Conservation (phyloP, 1,140 invertebrate species). For the Heliconius hermathena region DNA sequence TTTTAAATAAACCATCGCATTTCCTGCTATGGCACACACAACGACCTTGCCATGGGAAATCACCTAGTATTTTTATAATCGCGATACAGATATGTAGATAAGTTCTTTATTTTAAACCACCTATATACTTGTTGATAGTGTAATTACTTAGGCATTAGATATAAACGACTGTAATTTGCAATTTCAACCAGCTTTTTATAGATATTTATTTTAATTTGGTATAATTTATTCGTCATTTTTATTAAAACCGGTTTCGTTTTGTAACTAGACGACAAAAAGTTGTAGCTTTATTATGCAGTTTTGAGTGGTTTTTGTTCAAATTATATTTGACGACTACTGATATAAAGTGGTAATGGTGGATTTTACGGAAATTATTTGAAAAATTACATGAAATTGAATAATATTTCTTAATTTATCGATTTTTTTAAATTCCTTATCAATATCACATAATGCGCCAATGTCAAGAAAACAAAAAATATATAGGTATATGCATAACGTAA, state of each 20-base stretch:
- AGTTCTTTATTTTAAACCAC: slow-evolving; percentile 4
- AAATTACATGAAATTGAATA: background rate
- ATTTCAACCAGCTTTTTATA: background rate
- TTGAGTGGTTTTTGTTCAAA: background rate
- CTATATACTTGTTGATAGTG: background rate
- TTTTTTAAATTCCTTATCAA: no score
- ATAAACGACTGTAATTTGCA: background rate
- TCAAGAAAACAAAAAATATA: no score
- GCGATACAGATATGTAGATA: background rate
- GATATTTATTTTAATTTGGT: background rate
- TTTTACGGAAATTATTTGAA: background rate
- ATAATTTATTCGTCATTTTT: slow-evolving; percentile 2
- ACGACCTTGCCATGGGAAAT: slow-evolving; percentile 37
- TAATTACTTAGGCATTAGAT: slow-evolving; percentile 9
- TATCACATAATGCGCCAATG: no score
- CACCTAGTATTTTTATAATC: slow-evolving; percentile 32
- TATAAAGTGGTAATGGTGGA: no score
- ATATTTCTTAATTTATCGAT: no score
- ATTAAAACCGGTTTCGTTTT: background rate
- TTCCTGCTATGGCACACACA: slow-evolving; percentile 32
- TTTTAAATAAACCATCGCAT: slow-evolving; percentile 20
- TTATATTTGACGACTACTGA: background rate
- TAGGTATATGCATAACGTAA: no score
- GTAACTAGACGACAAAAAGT: background rate
- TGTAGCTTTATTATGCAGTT: background rate